phyloP scores from a whole-genome alignment of 1,140 invertebrate genomes.

The Stegodyphus mimosarum region DNA sequence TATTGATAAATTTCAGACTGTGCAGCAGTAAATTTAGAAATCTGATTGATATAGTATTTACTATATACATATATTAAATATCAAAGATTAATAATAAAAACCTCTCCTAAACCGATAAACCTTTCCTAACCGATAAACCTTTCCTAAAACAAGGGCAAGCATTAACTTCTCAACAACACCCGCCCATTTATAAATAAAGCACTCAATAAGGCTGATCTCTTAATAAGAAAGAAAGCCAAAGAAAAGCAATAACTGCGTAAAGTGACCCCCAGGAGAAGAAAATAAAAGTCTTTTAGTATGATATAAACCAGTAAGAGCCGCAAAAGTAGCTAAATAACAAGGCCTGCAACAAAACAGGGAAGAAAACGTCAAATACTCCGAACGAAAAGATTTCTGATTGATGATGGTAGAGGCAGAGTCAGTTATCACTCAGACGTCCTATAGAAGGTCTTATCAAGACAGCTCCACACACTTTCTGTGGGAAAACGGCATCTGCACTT shows the following conservation, averaged over 20 bases:
- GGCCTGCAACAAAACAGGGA: neutral
- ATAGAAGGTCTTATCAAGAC: neutral
- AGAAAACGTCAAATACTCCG: conserved; percentile 11
- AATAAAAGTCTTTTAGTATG: conserved; percentile 1
- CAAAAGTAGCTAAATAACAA: conserved; percentile 22
- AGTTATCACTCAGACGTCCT: conserved; percentile 1
- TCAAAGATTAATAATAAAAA: no score
- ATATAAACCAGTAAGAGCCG: conserved; percentile 15
- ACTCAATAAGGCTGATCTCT: no score
- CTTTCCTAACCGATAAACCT: no score
- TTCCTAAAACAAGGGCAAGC: no score
- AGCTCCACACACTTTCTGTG: conserved; percentile 13
- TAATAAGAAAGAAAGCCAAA: neutral
- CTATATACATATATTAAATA: no score
- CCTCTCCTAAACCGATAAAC: no score
- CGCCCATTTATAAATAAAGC: no score
- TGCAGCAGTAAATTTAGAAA: no score
- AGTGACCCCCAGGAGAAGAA: neutral
- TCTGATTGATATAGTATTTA: no score
- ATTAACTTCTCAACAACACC: no score
- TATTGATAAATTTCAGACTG: no score
- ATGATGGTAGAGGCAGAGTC: conserved; percentile 19
- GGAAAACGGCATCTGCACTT: conserved; percentile 30
- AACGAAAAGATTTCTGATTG: conserved; percentile 34
- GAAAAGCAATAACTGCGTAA: neutral